phyloP scores from a whole-genome alignment of 2,113 vertebrate species.

The Sapayoa aenigma region DNA sequence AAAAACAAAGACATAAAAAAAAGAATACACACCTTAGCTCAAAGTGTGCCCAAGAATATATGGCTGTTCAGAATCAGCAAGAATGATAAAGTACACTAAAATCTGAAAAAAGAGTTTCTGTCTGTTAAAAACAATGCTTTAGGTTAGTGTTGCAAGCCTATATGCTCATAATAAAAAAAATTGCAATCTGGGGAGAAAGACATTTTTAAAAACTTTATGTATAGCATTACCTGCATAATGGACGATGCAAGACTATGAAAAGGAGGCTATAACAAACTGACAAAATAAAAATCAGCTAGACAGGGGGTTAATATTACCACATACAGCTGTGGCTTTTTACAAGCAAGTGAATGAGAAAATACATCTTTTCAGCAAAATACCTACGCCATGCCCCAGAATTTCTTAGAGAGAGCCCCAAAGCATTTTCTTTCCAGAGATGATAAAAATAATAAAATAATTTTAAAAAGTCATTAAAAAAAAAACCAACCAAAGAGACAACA shows the following conservation, averaged over 20 bases:
- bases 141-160: background rate
- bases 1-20: background rate
- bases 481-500: background rate
- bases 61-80: background rate
- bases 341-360: background rate
- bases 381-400: background rate
- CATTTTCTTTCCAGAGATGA: background rate
- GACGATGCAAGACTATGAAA: background rate
- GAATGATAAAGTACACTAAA: background rate
- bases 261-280: background rate
- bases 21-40: background rate
- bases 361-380: background rate
- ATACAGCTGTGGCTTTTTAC: background rate
- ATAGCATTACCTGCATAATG: background rate
- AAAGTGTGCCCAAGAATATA: background rate
- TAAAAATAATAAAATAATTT: background rate
- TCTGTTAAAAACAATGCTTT: background rate
- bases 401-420: background rate
- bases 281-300: background rate
- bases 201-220: background rate
- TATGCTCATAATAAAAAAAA: background rate
- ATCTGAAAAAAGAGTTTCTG: background rate
- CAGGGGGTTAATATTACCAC: background rate
- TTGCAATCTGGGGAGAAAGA: background rate
- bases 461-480: background rate